Base-by-base conservation (phyloP, 2,888 invertebrate species). In the Mimumesa dahlbomi region DNA sequence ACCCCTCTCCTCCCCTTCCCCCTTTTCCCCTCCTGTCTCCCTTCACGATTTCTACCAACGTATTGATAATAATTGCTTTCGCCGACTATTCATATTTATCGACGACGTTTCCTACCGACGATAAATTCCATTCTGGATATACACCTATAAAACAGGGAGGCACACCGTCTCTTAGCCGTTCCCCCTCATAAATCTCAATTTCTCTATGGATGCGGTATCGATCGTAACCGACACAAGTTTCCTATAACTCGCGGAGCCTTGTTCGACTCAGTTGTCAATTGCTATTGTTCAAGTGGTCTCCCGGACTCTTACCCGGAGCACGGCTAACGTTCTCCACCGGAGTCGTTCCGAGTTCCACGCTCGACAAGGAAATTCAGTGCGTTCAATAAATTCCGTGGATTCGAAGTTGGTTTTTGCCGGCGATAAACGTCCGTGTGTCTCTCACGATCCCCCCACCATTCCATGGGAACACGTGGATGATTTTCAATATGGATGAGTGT, bases 101-200 rank as follows among this genome's bases (percentile, higher is more conserved):
- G 29, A 9, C 25, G 36, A 19, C 45, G 19, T 52, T 25, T 14
- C 48, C 34, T n/a, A n/a, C 13, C 43, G 0, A 34, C 53, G 25
- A 52, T 56, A 56, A 70, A 67, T 56, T 9, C 45, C 21, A 31
- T 52, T 67, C 25, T 29, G 14, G 53, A 50, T n/a, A 19, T 38
- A 38, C 31, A 25, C 9, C 38, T 21, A 45, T 65, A 54, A 68
- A 70, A 42, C 68, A 50, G 56, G n/a, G 36, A 58, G 36, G 21
- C 40, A 34, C 29, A 34, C n/a, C 56, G 19, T 63, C 50, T 53
- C 56, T n/a, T 31, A 16, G n/a, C 21, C 50, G 36, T 29, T 45
- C 59, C 56, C n/a, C 29, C 38, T 50, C 58, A 65, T 77, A 77
- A 77, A 77, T 74, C 74, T 74, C 71, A 63, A 77, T 77, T 67